Percentiles rank a stretch among this genome's conserved stretches.
phyloP scores from a whole-genome alignment of 1,140 invertebrate species.

The Achroia grisella region DNA sequence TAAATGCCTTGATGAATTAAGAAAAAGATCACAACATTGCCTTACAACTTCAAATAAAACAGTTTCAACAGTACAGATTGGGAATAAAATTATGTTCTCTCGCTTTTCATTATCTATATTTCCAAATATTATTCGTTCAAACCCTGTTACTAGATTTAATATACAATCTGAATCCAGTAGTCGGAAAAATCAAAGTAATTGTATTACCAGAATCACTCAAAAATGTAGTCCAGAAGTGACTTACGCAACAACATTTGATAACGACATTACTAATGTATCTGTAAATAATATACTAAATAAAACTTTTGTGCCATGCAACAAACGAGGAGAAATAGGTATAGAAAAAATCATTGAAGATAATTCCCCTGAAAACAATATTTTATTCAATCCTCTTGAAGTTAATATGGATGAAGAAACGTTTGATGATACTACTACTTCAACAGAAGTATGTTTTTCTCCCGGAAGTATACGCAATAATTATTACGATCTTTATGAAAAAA shows the following conservation, averaged over 20 bases:
- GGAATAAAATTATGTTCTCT: background rate
- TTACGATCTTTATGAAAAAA: slow-evolving; percentile 30
- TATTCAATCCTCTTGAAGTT: slow-evolving; percentile 16
- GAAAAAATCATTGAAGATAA: too few relatives aligned
- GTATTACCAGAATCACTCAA: too few relatives aligned
- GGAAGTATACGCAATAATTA: slow-evolving; percentile 4
- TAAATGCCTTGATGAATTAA: slow-evolving; percentile 44
- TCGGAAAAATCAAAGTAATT: too few relatives aligned
- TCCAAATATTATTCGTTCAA: slow-evolving; percentile 41
- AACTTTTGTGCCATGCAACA: too few relatives aligned
- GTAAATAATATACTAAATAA: too few relatives aligned
- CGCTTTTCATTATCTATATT: slow-evolving; percentile 36
- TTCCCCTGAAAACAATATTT: background rate
- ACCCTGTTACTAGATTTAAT: slow-evolving; percentile 38
- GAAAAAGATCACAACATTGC: slow-evolving; percentile 25
- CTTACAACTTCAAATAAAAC: background rate
- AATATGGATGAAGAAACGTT: background rate
- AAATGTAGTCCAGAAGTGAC: too few relatives aligned
- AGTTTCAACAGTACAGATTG: too few relatives aligned
- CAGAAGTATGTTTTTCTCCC: too few relatives aligned
- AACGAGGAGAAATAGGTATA: too few relatives aligned
- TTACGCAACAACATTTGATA: too few relatives aligned
- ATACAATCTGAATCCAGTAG: too few relatives aligned
- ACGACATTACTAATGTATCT: too few relatives aligned
- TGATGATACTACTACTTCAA: background rate